Base-by-base conservation (phyloP, 2,113 vertebrate species). In the Oreochromis tanganicae region DNA sequence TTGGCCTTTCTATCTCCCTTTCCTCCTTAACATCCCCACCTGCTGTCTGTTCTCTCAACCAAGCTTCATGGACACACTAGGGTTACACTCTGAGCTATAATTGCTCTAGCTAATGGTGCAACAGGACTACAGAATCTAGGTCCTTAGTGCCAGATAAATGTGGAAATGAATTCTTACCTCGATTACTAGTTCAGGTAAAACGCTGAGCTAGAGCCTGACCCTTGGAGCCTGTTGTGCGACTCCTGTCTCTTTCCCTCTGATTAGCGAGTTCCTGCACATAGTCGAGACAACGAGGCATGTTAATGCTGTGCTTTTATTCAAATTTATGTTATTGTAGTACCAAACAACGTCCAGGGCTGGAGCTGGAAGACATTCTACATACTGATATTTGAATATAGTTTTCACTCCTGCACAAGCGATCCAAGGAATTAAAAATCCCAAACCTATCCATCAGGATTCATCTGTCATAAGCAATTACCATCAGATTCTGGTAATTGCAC, bases 391-490 rank as follows among this genome's bases (percentile, higher is more conserved):
- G 68, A 88, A 82, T 73, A 71, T 50, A 38, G 16, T 41, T 59
- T 85, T 81, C 46, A 85, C 63, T 24, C 6, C 56, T 21, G 27
- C 32, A 80, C 6, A 48, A 81, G 56, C 81, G 82, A 63, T 14
- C 6, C 29, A 17, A 80, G 38, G 29, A 81, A 88, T 68, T 75
- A 32, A 38, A 52, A 87, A 89, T 89, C 68, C 84, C 89, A 90
- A 93, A 34, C 48, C 27, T 81, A 81, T 92, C 83, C 66, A 86
- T 93, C 90, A 93, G 80, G 86, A 86, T 87, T 90, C 84, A 78
- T 86, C 82, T 57, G 86, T 92, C 91, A 88, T 46, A 56, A 36
- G 43, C 52, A 88, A 63, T 93, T 91, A 87, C 59, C 56, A 85
- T 94, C 87, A 82, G 57, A 80, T 34, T 11, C 68, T 80, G 55